These are phyloP conservation scores for Gryon sp. DNA, from an alignment of 1,140 invertebrate species.

Conservation along the genomic window DNA sequence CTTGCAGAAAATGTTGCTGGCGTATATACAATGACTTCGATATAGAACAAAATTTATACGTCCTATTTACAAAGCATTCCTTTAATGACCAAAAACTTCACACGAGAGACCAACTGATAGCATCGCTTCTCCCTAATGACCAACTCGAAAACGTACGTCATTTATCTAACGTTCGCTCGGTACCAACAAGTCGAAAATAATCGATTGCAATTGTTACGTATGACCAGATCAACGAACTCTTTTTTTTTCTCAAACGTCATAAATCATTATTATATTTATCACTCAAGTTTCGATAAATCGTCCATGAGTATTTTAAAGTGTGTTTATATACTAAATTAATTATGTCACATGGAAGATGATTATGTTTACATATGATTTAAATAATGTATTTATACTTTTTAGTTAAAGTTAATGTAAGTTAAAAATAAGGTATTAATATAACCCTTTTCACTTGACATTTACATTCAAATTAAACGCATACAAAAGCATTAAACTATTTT, in stretches of 20 bases:
- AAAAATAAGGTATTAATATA: too few species aligned
- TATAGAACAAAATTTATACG: conserved; percentile 58
- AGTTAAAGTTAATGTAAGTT: too few species aligned
- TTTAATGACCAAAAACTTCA: conserved; percentile 64
- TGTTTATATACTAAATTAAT: too few species aligned
- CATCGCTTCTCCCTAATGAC: conserved; percentile 62
- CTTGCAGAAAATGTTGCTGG: conserved; percentile 30
- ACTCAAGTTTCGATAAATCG: too few species aligned
- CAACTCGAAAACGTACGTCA: conserved; percentile 51
- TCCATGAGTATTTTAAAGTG: too few species aligned
- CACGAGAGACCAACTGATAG: conserved; percentile 57
- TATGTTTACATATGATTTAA: too few species aligned
- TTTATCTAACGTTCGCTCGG: conserved; percentile 54
- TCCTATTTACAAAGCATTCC: conserved; percentile 64
- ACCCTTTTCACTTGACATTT: too few species aligned
- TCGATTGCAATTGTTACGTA: conserved; percentile 45
- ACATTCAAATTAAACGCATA: too few species aligned
- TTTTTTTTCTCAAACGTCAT: conserved; percentile 5
- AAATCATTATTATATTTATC: too few species aligned
- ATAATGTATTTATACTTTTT: too few species aligned
- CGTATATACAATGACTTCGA: conserved; percentile 40
- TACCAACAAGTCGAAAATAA: conserved; percentile 50
- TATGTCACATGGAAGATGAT: too few species aligned
- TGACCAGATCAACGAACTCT: conserved; percentile 18
- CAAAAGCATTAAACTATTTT: too few species aligned